phyloP scores from a whole-genome alignment of 1,140 invertebrate species.

The Ladona fulva region DNA sequence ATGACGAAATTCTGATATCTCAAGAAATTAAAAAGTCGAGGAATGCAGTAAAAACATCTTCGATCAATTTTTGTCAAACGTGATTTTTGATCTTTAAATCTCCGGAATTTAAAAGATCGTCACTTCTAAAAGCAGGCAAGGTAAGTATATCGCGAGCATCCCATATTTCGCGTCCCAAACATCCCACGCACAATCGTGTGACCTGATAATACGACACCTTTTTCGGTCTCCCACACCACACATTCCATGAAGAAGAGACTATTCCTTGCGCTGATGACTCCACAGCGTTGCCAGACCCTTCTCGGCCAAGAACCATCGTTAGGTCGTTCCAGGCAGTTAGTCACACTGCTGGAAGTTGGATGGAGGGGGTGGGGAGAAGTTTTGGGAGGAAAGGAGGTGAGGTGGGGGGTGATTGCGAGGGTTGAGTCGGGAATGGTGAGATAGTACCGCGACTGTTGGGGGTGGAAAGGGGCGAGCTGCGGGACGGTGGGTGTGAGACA shows the following conservation, averaged over 20 bases:
- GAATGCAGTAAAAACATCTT: no score
- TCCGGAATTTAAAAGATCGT: no score
- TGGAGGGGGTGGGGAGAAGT: not conserved
- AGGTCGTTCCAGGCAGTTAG: constrained; percentile 2
- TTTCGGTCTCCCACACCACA: not conserved
- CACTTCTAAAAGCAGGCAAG: no score
- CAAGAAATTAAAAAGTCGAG: no score
- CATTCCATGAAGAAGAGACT: not conserved
- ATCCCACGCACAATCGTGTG: not conserved
- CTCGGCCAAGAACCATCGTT: not conserved
- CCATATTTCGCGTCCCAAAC: no score
- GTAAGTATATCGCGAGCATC: no score
- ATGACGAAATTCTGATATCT: no score
- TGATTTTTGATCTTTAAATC: no score
- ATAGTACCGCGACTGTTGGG: not conserved
- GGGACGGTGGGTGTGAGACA: not conserved
- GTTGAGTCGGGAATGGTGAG: not conserved
- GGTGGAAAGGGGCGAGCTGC: not conserved
- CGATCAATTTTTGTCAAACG: no score
- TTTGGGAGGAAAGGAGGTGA: not conserved
- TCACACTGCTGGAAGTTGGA: not conserved
- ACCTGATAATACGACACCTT: not conserved
- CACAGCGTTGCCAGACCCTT: not conserved
- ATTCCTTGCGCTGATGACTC: not conserved
- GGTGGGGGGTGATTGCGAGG: not conserved